Conservation (phyloP, 2,797 vertebrate species). For the Pteronotus mesoamericanus region DNA sequence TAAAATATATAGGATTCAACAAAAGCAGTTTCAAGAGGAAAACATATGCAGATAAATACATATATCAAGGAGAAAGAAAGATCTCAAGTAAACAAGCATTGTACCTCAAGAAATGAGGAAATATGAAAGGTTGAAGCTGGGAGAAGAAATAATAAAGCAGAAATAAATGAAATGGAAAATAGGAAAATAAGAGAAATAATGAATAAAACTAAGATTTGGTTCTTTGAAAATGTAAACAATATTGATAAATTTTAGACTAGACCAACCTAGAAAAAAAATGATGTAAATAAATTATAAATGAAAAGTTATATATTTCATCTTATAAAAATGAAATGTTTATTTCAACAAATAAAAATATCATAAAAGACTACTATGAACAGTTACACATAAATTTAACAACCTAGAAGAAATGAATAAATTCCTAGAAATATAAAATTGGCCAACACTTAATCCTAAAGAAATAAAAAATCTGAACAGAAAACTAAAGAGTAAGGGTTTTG, state of each 20-base stretch:
- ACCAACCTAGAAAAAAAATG: neutral
- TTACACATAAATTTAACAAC: neutral
- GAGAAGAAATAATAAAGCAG: neutral
- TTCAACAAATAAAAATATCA: neutral
- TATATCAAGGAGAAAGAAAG: neutral
- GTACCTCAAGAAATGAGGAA: neutral
- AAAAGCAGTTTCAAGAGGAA: too few relatives aligned
- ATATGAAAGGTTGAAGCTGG: neutral
- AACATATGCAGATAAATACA: too few relatives aligned
- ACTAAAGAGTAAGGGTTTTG: neutral
- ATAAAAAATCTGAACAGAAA: neutral
- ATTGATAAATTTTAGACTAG: neutral
- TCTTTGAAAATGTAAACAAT: neutral
- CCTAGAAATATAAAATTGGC: neutral
- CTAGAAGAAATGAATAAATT: neutral
- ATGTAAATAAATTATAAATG: neutral
- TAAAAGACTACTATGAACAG: neutral
- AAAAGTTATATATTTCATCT: neutral
- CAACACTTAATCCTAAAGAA: neutral
- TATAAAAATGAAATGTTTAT: too few relatives aligned
- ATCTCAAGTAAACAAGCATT: neutral
- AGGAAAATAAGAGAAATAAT: neutral
- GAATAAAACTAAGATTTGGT: neutral
- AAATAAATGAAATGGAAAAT: too few relatives aligned
- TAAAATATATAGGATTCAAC: too few relatives aligned